Percentiles rank a stretch among this genome's conserved stretches.
Evolutionary conservation across 1,140 invertebrate species (phyloP).

Genomic region (Drosophila guanche): DNA sequence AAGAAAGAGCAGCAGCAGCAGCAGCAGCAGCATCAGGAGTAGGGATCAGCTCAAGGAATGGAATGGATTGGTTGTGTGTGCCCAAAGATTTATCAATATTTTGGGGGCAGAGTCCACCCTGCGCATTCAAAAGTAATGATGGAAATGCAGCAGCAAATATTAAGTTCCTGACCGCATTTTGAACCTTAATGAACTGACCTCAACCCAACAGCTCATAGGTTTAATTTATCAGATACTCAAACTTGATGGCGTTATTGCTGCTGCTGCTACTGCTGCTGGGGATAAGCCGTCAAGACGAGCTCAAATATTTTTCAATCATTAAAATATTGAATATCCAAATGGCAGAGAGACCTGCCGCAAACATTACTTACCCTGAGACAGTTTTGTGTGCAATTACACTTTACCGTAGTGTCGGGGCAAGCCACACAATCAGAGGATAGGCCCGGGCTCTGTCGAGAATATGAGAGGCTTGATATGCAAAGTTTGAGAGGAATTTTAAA

Average conservation of each 20-base stretch:
- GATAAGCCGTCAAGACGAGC: not conserved
- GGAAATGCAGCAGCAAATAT: constrained; percentile 12
- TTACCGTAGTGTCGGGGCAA: constrained; percentile 14
- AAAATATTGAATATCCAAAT: constrained; percentile 18
- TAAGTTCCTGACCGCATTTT: constrained; percentile 4
- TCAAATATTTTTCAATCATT: constrained; percentile 33
- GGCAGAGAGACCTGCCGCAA: not conserved
- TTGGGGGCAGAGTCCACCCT: constrained; percentile 17
- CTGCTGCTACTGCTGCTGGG: no score
- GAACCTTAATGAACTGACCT: constrained; percentile 11
- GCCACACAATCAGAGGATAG: constrained; percentile 14
- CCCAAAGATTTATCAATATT: constrained; percentile 51
- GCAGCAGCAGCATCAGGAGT: not conserved
- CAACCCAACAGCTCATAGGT: constrained; percentile 4
- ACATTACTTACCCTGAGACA: constrained; percentile 32
- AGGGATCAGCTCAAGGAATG: not conserved
- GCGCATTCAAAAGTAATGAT: constrained; percentile 34
- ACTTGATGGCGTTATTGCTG: no score
- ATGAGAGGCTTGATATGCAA: constrained; percentile 7
- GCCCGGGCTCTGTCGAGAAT: not conserved
- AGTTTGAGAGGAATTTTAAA: constrained; percentile 34
- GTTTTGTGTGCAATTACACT: constrained; percentile 26
- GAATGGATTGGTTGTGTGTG: constrained; percentile 23
- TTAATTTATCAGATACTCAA: constrained; percentile 4
- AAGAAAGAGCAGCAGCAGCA: constrained; percentile 6